Base-by-base conservation (phyloP, 1,140 invertebrate genomes). In the Zaprionus gabonicus region DNA sequence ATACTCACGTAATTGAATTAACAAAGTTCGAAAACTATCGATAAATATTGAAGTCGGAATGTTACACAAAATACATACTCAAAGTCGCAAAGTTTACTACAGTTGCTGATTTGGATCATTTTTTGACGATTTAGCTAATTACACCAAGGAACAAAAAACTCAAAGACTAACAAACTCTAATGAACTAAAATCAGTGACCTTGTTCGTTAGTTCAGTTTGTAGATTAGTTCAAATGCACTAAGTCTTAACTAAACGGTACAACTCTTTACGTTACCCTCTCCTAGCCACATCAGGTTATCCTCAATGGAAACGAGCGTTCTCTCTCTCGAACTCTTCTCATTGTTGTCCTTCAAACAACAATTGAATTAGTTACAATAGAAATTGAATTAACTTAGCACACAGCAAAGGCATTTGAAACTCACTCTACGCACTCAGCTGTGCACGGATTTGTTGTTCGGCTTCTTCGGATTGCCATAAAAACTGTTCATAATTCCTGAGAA, bases 401-500 rank as follows among this genome's bases (percentile, higher is more conserved):
- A 46, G 31, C 10, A 20, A 44, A 34, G 20, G 10, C 41, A 15
- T 66, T 58, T 36, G 5, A 23, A 57, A 58, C 20, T 57, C 13
- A 56, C 46, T 34, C 63, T 59, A 76, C 58, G 59, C 46, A 68
- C 49, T 10, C 38, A 69, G 3, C 23, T 31, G 38, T 53, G 72
- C 57, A 71, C 67, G 53, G 63, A 76, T 67, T 82, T 64, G 36
- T 60, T 60, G 44, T 25, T 65, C 23, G 17, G 41, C 62, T 82
- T 38, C 38, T 23, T 36, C 31, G 36, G 56, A 53, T 36, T 58
- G 41, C 60, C 60, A 60, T 44, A 55, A 64, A 36, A 71, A 76
- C 62, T 80, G 71, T 65, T 73, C 79, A 80, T 84, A 80, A 73
- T 77, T 77, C 67, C 68, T 57, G 55, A 57, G 49, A 77, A 62